These are phyloP conservation scores for Cosmopolites sordidus DNA, from an alignment of 2,888 invertebrate genomes.

Conservation along the genomic window DNA sequence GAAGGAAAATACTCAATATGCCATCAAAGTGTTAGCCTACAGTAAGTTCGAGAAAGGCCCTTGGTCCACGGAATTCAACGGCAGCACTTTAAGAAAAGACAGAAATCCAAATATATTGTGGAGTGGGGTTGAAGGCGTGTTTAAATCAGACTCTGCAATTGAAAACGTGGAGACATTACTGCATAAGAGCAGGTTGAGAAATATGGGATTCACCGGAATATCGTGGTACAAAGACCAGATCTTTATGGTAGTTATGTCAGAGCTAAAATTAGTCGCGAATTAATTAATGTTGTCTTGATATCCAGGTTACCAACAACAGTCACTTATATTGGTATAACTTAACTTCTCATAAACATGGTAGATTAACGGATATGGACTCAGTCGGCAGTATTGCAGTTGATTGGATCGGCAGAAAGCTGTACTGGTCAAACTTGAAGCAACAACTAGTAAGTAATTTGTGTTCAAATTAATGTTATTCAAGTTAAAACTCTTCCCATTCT, in stretches of 20 bases:
- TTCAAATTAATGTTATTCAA: too few relatives aligned
- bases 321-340: slow-evolving; percentile 69
- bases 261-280: background rate
- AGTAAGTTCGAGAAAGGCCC: slow-evolving; percentile 61
- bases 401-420: slow-evolving; percentile 84
- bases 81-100: slow-evolving; percentile 59
- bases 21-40: slow-evolving; percentile 74
- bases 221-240: slow-evolving; percentile 73
- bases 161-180: slow-evolving; percentile 68
- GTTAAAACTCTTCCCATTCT: too few relatives aligned
- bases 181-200: slow-evolving; percentile 53
- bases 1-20: slow-evolving; percentile 71
- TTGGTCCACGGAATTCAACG: slow-evolving; percentile 25
- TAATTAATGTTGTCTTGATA: background rate
- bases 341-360: slow-evolving; percentile 55
- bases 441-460: slow-evolving; percentile 65
- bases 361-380: slow-evolving; percentile 63
- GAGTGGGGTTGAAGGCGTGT: slow-evolving; percentile 71
- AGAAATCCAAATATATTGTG: slow-evolving; percentile 64
- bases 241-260: slow-evolving; percentile 56
- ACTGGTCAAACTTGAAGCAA: slow-evolving; percentile 85
- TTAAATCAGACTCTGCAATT: slow-evolving; percentile 79
- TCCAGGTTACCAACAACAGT: slow-evolving; percentile 49
- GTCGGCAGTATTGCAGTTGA: slow-evolving; percentile 81
- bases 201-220: slow-evolving; percentile 61